Evolutionary conservation across 2,113 vertebrate species (phyloP).

Genomic region (Perca fluviatilis): DNA sequence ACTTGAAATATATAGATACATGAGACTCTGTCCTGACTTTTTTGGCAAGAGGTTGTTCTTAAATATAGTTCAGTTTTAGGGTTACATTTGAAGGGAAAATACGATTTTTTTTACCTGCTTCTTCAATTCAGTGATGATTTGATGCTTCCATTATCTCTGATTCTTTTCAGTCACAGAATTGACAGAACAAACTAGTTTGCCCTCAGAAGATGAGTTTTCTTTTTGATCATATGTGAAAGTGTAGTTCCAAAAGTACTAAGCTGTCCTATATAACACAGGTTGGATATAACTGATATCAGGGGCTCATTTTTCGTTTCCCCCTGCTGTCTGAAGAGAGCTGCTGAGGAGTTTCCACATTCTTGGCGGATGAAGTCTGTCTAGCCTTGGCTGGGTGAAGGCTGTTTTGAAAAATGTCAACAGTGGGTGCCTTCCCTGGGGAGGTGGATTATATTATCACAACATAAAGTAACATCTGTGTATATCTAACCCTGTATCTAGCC

Average conservation of each 20-base stretch:
- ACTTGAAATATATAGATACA: conserved; percentile 1
- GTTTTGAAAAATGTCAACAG: conserved; percentile 40
- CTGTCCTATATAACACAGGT: not conserved
- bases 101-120: not conserved
- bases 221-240: conserved; percentile 5
- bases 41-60: not conserved
- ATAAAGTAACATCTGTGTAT: conserved; percentile 40
- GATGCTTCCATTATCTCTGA: not conserved
- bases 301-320: not conserved
- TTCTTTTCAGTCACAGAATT: conserved; percentile 9
- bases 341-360: conserved; percentile 7
- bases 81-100: conserved; percentile 1
- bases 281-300: not conserved
- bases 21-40: not conserved
- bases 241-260: not conserved
- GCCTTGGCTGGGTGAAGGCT: conserved; percentile 6
- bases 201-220: not conserved
- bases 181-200: conserved; percentile 21
- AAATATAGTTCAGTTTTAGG: not conserved
- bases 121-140: conserved; percentile 7
- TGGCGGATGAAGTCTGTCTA: conserved; percentile 1
- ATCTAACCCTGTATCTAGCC: conserved; percentile 20
- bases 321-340: conserved; percentile 13
- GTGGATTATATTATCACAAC: conserved; percentile 43
- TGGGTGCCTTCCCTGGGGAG: conserved; percentile 16